phyloP scores from a whole-genome alignment of 2,888 invertebrate species.

The Chorisops tibialis region DNA sequence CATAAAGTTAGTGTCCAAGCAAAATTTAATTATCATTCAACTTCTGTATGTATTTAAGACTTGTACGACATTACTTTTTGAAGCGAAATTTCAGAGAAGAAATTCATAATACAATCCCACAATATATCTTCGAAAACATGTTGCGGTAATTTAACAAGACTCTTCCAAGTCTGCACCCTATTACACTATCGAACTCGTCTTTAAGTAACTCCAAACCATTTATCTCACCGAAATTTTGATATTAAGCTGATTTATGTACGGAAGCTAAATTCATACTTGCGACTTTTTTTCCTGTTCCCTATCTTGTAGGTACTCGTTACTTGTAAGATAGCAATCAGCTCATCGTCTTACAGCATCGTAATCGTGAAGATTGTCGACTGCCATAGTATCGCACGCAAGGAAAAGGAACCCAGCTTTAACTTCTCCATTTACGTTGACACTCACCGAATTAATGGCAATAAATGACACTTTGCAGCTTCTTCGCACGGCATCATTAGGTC shows the following conservation, averaged over 20 bases:
- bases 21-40: no score
- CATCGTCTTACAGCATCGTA: background rate
- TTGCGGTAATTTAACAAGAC: no score
- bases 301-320: background rate
- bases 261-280: background rate
- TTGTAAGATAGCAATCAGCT: constrained; percentile 11
- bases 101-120: no score
- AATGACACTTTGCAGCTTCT: constrained; percentile 24
- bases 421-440: background rate
- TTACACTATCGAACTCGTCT: background rate
- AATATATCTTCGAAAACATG: no score
- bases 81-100: no score
- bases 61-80: no score
- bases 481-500: background rate
- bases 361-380: background rate
- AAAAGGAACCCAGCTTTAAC: background rate
- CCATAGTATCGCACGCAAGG: background rate
- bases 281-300: background rate
- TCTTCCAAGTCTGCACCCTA: background rate
- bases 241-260: background rate
- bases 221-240: constrained; percentile 6
- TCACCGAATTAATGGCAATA: constrained; percentile 15
- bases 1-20: no score
- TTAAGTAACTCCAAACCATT: background rate
- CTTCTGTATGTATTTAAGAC: no score